Percentiles rank a stretch among this genome's conserved stretches.
Evolutionary conservation across 2,888 invertebrate species (phyloP).

Genomic region (Thumatha senex): DNA sequence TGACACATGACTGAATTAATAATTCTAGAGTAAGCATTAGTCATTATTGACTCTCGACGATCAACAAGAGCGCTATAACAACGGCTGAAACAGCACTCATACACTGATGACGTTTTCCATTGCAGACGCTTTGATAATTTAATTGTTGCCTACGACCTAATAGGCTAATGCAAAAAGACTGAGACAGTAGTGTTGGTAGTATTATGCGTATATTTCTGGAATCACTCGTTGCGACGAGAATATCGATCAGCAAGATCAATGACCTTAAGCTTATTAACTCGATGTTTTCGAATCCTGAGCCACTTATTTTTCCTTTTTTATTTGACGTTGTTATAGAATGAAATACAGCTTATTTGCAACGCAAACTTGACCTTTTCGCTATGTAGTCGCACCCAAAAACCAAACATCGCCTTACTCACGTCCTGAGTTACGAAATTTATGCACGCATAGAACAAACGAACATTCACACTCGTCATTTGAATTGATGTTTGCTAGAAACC

Average conservation of each 20-base stretch:
- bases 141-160: conserved; percentile 35
- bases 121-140: conserved; percentile 33
- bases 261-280: conserved; percentile 32
- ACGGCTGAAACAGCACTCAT: conserved; percentile 12
- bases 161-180: conserved; percentile 25
- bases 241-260: conserved; percentile 47
- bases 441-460: background rate
- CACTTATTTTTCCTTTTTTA: background rate
- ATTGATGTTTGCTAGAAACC: background rate
- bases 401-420: background rate
- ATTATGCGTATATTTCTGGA: conserved; percentile 26
- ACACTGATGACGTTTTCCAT: conserved; percentile 18
- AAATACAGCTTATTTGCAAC: background rate
- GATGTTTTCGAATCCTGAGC: background rate
- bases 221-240: conserved; percentile 28
- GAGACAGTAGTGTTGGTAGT: conserved; percentile 32
- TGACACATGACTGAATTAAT: conserved; percentile 45
- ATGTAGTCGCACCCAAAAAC: conserved; percentile 1
- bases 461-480: conserved; percentile 1
- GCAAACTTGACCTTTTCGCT: background rate
- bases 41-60: conserved; percentile 22
- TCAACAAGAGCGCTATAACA: conserved; percentile 6
- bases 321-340: background rate
- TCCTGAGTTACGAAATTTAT: background rate
- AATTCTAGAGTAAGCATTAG: conserved; percentile 37